Base-by-base conservation (phyloP, 92 coral and sea anemone species). In the Palythoa grandis region DNA sequence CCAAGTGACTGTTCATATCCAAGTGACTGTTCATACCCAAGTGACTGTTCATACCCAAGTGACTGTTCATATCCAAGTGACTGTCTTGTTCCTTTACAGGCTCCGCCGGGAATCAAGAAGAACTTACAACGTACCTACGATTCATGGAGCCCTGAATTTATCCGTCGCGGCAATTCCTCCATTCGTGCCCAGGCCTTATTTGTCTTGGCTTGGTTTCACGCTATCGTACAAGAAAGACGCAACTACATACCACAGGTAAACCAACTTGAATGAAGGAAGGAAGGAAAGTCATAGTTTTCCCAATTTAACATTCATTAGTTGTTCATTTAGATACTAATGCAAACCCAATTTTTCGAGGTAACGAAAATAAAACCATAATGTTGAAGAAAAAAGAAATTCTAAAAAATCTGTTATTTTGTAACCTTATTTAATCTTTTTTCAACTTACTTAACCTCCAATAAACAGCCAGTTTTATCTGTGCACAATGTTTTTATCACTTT, bases 141-240 rank as follows among this genome's bases (percentile, higher is more conserved):
- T 86, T 92, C 98, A 72, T 96, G 98, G 98, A 88, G 93, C 29
- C 98, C 98, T 10, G 94, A 96, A 77, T 96, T 91, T 82, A 92
- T 96, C 84, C 92, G 91, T 80, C 94, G 95, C 35, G 98, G 98
- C 29, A 93, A 91, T 85, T 94, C 98, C 0, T 96, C 98, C 88
- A 92, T 94, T 88, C 95, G 98, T 77, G 98, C 98, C 84, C 98
- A 96, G 94, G 98, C 98, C 77, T 92, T 96, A 70, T 96, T 96
- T 84, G 96, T 96, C 74, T 77, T 96, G 63, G 96, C 98, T 17
- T 96, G 98, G 98, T 96, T 96, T 91, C 98, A 96, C 72, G 98
- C 98, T 5, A 93, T 96, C 70, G 89, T 96, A 35, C 98, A 96
- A 76, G 98, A 96, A 58, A 87, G 98, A 77, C 92, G 98, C 35